Conservation (phyloP, 2,888 invertebrate genomes). For the Napeogenes inachia region DNA sequence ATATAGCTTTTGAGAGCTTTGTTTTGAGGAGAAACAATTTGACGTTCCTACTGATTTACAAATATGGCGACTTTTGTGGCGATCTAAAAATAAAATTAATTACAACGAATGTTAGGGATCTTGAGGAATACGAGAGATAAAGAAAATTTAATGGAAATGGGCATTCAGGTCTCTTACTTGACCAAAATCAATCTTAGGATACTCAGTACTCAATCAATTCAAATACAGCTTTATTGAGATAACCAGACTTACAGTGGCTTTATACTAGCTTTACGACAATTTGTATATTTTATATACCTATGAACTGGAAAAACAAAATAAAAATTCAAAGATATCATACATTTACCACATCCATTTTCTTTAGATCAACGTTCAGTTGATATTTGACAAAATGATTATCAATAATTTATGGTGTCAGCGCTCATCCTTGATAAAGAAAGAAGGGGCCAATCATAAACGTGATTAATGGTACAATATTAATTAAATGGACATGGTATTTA, state of each 20-base stretch:
- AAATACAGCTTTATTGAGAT: too few relatives aligned
- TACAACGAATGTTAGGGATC: too few relatives aligned
- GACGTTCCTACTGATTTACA: not conserved
- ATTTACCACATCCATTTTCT: constrained; percentile 20
- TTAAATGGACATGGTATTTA: not conserved
- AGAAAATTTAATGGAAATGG: too few relatives aligned
- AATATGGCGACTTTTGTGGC: too few relatives aligned
- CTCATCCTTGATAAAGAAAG: constrained; percentile 35
- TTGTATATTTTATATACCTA: too few relatives aligned
- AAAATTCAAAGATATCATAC: not conserved
- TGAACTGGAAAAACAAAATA: not conserved
- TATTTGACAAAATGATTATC: constrained; percentile 44
- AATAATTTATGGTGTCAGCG: constrained; percentile 41
- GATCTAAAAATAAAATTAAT: too few relatives aligned
- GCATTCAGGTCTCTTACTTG: too few relatives aligned
- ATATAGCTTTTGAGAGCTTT: not conserved
- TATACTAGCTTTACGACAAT: too few relatives aligned
- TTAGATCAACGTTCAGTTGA: constrained; percentile 7
- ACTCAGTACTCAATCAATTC: too few relatives aligned
- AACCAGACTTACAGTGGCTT: too few relatives aligned
- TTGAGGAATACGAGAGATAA: too few relatives aligned
- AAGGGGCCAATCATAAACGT: constrained; percentile 37
- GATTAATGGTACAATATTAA: not conserved
- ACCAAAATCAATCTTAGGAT: too few relatives aligned
- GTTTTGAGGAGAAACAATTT: not conserved